Conservation (phyloP, 1,140 invertebrate genomes). For the Scaptomyza pallida region DNA sequence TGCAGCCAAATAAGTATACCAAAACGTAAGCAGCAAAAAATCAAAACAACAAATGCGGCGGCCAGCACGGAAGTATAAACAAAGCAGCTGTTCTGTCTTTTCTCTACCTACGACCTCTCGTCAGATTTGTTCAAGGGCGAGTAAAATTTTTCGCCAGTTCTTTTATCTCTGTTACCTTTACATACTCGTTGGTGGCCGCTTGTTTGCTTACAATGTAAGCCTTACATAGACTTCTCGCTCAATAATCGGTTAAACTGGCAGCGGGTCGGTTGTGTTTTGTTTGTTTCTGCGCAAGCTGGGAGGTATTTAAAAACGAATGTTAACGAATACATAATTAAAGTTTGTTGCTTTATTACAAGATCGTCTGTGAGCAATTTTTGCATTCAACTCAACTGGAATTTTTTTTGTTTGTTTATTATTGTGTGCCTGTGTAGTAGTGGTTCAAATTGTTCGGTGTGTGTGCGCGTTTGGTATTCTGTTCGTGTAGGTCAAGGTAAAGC, state of each 20-base stretch:
- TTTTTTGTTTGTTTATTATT: slow-evolving; percentile 10
- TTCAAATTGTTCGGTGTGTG: neutral
- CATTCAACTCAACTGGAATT: slow-evolving; percentile 1
- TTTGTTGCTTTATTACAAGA: neutral
- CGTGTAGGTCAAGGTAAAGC: slow-evolving; percentile 53
- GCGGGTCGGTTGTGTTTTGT: slow-evolving; percentile 33
- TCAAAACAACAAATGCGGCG: too few relatives aligned
- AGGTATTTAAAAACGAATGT: slow-evolving; percentile 34
- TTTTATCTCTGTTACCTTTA: too few relatives aligned
- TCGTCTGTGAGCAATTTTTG: slow-evolving; percentile 6
- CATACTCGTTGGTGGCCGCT: too few relatives aligned
- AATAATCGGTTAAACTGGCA: slow-evolving; percentile 43
- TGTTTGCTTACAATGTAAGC: neutral
- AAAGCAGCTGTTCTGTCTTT: too few relatives aligned
- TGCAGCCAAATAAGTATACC: too few relatives aligned
- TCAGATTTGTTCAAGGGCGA: too few relatives aligned
- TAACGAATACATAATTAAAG: slow-evolving; percentile 37
- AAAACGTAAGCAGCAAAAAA: too few relatives aligned
- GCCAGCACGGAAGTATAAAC: too few relatives aligned
- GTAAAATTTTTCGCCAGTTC: too few relatives aligned
- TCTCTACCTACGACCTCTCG: too few relatives aligned
- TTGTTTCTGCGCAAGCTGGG: neutral
- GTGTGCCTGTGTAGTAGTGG: neutral
- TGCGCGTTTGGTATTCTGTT: slow-evolving; percentile 25
- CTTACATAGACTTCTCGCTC: neutral